Conservation (phyloP, 2,888 invertebrate genomes). For the Ischnura elegans region DNA sequence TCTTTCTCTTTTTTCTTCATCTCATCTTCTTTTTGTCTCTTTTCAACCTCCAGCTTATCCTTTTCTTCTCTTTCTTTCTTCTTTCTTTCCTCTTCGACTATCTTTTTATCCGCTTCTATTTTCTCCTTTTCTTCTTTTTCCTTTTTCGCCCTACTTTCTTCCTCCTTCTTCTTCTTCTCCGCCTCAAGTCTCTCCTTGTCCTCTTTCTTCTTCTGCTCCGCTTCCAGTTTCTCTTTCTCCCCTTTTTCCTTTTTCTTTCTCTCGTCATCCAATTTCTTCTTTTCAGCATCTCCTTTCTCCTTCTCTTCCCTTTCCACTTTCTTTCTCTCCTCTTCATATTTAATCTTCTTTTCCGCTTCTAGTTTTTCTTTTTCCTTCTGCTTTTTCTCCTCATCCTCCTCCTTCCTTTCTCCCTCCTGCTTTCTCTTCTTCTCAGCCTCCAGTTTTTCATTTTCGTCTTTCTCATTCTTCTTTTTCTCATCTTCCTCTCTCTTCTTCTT, state of each 20-base stretch:
- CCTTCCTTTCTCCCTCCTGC: conserved; percentile 45
- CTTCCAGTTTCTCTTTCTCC: background rate
- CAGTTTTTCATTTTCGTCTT: conserved; percentile 69
- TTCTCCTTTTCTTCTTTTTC: background rate
- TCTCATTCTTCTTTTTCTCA: conserved; percentile 70
- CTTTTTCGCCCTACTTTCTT: background rate
- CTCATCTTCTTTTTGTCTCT: background rate
- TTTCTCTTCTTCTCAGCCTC: conserved; percentile 70
- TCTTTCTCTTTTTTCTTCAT: background rate
- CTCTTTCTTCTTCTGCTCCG: background rate
- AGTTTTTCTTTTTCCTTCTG: conserved; percentile 70
- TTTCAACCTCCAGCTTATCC: background rate
- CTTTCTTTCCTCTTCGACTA: background rate
- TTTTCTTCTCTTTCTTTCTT: background rate
- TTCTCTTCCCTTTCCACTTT: conserved; percentile 42
- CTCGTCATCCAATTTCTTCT: too few species aligned
- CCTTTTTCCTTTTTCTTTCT: too few species aligned
- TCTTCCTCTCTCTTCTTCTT: conserved; percentile 70
- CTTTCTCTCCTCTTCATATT: background rate
- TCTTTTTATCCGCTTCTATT: background rate
- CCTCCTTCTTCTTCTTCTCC: too few species aligned
- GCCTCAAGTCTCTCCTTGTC: background rate
- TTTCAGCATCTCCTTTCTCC: background rate
- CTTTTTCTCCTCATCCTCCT: conserved; percentile 70
- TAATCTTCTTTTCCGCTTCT: conserved; percentile 14